Percentiles rank a stretch among this genome's conserved stretches.
Evolutionary conservation across 2,113 vertebrate genomes (phyloP).

Genomic region (Leptocoma aspasia): DNA sequence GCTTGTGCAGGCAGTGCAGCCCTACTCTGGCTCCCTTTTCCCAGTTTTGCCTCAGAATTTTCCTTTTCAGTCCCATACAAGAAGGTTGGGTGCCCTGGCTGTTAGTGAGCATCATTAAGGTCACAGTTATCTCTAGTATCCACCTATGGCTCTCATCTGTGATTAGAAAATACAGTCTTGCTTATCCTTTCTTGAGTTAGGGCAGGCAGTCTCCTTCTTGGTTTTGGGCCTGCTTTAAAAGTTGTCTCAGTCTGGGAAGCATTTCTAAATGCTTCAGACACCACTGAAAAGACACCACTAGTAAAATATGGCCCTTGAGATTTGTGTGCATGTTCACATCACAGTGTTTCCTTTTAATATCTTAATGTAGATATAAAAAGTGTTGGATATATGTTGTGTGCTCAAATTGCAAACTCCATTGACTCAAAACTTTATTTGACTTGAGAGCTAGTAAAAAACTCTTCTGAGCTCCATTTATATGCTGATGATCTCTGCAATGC

Average conservation of each 20-base stretch:
- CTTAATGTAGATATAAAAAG: background rate
- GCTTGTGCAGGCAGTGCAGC: fast-evolving
- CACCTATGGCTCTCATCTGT: background rate
- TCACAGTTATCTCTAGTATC: background rate
- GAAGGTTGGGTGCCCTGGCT: background rate
- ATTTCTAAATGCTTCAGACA: background rate
- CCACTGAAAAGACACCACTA: background rate
- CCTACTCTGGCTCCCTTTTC: background rate
- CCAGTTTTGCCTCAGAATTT: background rate
- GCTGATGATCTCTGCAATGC: background rate
- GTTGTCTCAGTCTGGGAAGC: background rate
- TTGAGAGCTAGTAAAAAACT: background rate
- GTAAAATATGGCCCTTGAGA: background rate
- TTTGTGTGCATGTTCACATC: background rate
- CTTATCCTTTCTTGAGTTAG: background rate
- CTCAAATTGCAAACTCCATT: background rate
- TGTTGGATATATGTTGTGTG: background rate
- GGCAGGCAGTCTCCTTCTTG: background rate
- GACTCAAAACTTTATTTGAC: background rate
- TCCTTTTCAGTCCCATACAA: background rate
- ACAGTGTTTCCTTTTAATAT: fast-evolving
- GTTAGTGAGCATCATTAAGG: background rate
- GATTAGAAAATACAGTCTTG: background rate
- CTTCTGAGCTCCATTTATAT: background rate
- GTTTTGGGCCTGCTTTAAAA: background rate